Evolutionary conservation across 2,888 invertebrate genomes (phyloP), one percentile per base, ranked within the genome.

Genomic region (Escarpia spicata): DNA sequence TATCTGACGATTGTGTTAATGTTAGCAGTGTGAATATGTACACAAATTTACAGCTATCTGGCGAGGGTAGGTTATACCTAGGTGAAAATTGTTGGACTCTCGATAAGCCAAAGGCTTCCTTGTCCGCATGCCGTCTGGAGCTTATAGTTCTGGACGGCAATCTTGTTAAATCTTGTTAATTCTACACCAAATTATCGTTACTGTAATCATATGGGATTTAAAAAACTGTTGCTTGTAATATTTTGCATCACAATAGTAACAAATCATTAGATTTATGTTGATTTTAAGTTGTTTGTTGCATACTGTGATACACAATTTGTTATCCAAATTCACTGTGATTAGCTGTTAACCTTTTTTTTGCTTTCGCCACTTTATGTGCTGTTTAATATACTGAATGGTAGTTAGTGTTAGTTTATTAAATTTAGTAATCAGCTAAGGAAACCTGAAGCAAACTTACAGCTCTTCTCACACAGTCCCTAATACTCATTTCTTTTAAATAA

Each of bases 381-480:
- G n/a, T 6, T 75, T 75, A 19, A 75, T 26, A 26, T 26, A n/a
- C 19, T 75, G 26, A 15, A 75, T 26, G 26, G 52, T 52, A 15
- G 52, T 52, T 52, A 52, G 52, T 52, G 52, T 15, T 37, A 37
- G 37, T 37, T 37, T 37, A 37, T 75, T 75, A 75, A 6, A 75
- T 75, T 75, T 75, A 75, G 75, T 75, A 15, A 75, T 75, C 75
- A 75, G 75, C 75, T 75, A 75, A 75, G 19, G 75, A 75, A 75
- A 75, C 26, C 26, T 75, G 75, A 52, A 75, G n/a, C 26, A 75
- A 75, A 75, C n/a, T 6, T 75, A 75, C 26, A 26, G n/a, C 3
- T 15, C 26, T n/a, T 75, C 75, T 26, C 26, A 26, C 75, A 75
- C n/a, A 26, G n/a, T 75, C 75, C 75, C 75, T 75, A 26, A 15